Base-by-base conservation (phyloP, 2,113 vertebrate genomes). In the Phocoena sinus region DNA sequence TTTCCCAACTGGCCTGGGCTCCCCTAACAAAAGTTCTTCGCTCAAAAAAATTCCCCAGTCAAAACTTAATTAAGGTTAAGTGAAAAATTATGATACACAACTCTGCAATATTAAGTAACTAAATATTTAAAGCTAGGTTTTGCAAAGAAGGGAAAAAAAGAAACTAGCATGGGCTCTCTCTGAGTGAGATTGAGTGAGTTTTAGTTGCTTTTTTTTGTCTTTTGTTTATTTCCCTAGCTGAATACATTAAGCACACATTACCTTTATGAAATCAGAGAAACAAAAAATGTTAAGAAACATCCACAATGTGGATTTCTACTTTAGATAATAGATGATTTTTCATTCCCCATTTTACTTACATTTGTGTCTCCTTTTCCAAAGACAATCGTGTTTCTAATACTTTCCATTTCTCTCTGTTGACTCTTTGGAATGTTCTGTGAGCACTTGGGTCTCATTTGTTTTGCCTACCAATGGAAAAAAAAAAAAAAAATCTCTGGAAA, bases 361-460 rank as follows among this genome's bases (percentile, higher is more conserved):
- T 68, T 56, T 88, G 62, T n/a, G 41, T 89, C 47, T 94, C 33
- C 60, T 65, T 91, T 94, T 79, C n/a, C 83, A 96, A 96, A 93
- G n/a, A 82, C 36, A 82, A 41, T 82, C 18, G 68, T 38, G 56
- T 89, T 90, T 96, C 92, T 87, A 96, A 83, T 47, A 80, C 18
- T 96, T 96, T 96, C 56, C 79, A 87, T 80, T 95, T 95, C 70
- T 95, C 82, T 89, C 77, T 86, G 62, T 92, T 94, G 70, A 89
- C 62, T 91, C 62, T 94, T 76, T 71, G 58, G 44, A 93, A 95
- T 87, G 73, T 53, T 90, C 90, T 83, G 5, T 50, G 56, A 92
- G 68, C 25, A 18, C 53, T 53, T 33, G 14, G 21, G 47, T 89
- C 76, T 89, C 86, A 58, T 93, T 74, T 93, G 38, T 65, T 93